Conservation (phyloP, 2,113 vertebrate species). For the Tautogolabrus adspersus region DNA sequence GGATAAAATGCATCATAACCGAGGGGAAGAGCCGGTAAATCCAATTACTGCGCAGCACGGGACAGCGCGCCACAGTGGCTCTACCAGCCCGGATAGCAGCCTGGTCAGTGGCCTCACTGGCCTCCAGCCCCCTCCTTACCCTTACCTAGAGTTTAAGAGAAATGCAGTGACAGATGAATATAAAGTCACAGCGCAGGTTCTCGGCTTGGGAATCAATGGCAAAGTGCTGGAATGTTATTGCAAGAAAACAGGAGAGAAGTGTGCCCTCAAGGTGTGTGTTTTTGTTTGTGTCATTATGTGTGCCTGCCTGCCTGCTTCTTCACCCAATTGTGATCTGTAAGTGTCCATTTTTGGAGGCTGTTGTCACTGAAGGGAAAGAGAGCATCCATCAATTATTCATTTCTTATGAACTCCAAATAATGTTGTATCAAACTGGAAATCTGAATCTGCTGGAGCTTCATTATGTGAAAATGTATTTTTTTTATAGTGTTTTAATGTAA, state of each 20-base stretch:
- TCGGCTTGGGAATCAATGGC: conserved; percentile 76
- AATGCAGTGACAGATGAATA: conserved; percentile 75
- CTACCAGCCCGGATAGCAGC: conserved; percentile 33
- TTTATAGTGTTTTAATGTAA: neutral
- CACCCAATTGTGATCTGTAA: neutral
- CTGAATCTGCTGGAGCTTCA: neutral
- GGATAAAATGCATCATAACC: conserved; percentile 54
- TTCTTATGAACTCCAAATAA: neutral
- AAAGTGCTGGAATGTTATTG: conserved; percentile 77
- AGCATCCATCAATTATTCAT: conserved; percentile 46
- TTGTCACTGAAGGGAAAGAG: neutral
- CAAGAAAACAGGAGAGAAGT: conserved; percentile 74
- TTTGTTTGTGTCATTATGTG: conserved; percentile 23
- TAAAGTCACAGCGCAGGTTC: conserved; percentile 72
- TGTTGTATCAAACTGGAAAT: neutral
- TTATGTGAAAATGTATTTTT: neutral
- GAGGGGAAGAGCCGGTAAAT: conserved; percentile 46
- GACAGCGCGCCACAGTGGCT: conserved; percentile 34
- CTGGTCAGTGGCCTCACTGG: conserved; percentile 31
- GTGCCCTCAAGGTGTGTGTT: conserved; percentile 75
- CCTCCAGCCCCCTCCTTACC: conserved; percentile 46
- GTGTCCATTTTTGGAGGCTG: conserved; percentile 4
- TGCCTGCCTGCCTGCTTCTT: conserved; percentile 3
- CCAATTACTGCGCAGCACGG: conserved; percentile 34
- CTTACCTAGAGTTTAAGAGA: conserved; percentile 60